These are phyloP conservation scores for Xenopus petersii DNA, from an alignment of 2,797 vertebrate species.

Conservation along the genomic window DNA sequence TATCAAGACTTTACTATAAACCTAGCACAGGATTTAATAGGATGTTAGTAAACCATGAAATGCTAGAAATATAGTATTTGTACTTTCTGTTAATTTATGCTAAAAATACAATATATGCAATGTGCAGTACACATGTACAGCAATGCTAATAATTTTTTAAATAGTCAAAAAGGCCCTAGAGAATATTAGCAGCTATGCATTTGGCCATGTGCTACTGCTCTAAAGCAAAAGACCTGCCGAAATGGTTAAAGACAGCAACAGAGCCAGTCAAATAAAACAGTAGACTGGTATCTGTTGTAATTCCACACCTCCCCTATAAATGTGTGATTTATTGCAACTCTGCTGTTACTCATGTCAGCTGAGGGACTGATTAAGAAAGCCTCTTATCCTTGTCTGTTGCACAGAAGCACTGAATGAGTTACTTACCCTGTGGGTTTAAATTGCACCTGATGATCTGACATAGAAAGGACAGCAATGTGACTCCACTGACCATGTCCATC, in stretches of 20 bases:
- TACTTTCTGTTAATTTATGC: no score
- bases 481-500: conserved; percentile 19
- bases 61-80: no score
- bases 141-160: no score
- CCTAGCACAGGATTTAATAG: no score
- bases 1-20: no score
- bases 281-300: conserved; percentile 24
- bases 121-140: no score
- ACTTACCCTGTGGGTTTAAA: conserved; percentile 1
- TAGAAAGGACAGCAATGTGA: conserved; percentile 16
- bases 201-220: no score
- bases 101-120: no score
- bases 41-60: no score
- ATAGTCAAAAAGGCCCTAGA: no score
- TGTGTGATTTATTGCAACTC: conserved; percentile 31
- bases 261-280: conserved; percentile 35
- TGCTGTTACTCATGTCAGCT: conserved; percentile 15
- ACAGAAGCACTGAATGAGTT: conserved; percentile 9
- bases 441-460: conserved; percentile 9
- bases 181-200: no score
- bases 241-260: conserved; percentile 22
- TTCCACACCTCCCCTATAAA: conserved; percentile 29
- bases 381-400: conserved; percentile 4
- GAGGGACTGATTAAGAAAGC: conserved; percentile 1
- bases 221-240: background rate